Conservation (phyloP, 2,113 vertebrate genomes). For the Zosterops hypoxanthus region DNA sequence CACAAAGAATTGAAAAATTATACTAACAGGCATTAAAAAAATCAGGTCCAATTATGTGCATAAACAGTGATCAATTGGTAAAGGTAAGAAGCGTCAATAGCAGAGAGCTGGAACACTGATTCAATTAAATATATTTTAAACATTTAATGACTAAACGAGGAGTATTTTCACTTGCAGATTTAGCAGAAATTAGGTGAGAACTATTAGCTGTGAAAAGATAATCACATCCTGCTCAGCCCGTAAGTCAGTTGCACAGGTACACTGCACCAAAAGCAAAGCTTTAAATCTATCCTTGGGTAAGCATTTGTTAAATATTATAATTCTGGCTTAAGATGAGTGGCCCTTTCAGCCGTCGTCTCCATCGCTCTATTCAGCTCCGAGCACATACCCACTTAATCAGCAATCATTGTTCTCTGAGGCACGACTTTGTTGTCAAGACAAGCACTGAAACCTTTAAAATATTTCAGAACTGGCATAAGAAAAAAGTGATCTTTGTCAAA, state of each 20-base stretch:
- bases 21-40: not conserved
- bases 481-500: conserved; percentile 82
- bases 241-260: conserved; percentile 36
- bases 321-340: conserved; percentile 68
- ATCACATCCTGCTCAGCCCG: not conserved
- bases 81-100: not conserved
- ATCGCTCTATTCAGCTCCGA: conserved; percentile 63
- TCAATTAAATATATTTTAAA: not conserved
- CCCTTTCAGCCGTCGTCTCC: conserved; percentile 56
- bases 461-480: conserved; percentile 76
- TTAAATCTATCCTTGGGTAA: conserved; percentile 34
- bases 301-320: conserved; percentile 71
- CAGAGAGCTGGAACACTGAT: not conserved
- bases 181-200: not conserved
- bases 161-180: not conserved
- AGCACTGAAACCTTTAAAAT: conserved; percentile 76
- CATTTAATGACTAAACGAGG: not conserved
- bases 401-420: conserved; percentile 77
- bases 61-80: not conserved
- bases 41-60: not conserved
- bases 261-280: not conserved
- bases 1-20: not conserved
- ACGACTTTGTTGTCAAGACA: conserved; percentile 80
- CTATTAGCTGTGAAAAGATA: not conserved
- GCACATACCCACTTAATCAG: conserved; percentile 78